Conservation (phyloP, 1,140 invertebrate species). For the Homalodisca vitripennis region DNA sequence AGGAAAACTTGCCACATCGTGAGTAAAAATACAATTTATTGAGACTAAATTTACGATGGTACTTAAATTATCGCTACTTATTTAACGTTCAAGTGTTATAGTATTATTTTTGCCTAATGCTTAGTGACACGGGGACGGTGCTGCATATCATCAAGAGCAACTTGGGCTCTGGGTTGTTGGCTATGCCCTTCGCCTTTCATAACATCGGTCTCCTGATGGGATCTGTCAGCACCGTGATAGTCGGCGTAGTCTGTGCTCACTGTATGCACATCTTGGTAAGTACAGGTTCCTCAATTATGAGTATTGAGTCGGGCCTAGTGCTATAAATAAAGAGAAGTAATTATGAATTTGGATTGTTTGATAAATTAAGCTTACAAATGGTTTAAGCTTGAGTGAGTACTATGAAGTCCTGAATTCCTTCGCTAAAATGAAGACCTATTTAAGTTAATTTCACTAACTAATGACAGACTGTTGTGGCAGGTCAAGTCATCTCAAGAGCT, state of each 20-base stretch:
- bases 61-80: too few relatives aligned
- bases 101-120: too few relatives aligned
- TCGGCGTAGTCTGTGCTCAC: conserved; percentile 52
- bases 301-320: background rate
- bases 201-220: conserved; percentile 57
- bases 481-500: conserved; percentile 72
- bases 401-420: background rate
- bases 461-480: conserved; percentile 45
- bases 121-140: conserved; percentile 49
- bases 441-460: too few relatives aligned
- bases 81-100: too few relatives aligned
- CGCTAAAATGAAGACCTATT: background rate
- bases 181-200: conserved; percentile 58
- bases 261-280: conserved; percentile 52
- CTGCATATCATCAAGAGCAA: conserved; percentile 56
- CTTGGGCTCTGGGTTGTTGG: conserved; percentile 59
- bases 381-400: background rate
- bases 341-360: background rate
- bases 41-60: too few relatives aligned
- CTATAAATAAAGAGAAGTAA: background rate
- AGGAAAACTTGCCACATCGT: too few relatives aligned
- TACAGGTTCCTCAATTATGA: background rate
- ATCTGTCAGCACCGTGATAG: conserved; percentile 48
- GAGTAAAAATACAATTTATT: too few relatives aligned
- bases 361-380: background rate